Percentiles rank a stretch among this genome's conserved stretches.
Evolutionary conservation across 2,113 vertebrate species (phyloP).

Genomic region (Ammodytes marinus): DNA sequence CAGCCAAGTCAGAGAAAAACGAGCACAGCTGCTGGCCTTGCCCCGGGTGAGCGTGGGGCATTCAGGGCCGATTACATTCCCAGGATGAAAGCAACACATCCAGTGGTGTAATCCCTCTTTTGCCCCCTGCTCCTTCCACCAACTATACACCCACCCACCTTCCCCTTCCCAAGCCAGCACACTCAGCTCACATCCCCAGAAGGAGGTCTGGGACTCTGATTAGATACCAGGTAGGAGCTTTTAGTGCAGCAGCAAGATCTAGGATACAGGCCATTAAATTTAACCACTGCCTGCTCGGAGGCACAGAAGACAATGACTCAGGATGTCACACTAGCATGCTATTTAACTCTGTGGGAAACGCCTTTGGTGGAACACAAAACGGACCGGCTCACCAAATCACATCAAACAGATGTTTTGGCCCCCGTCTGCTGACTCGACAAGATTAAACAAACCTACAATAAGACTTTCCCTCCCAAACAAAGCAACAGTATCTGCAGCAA

Average conservation of each 20-base stretch:
- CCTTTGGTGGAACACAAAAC: conserved; percentile 67
- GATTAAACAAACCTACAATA: conserved; percentile 70
- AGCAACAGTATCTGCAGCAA: conserved; percentile 55
- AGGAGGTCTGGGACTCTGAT: conserved; percentile 64
- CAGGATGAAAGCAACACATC: conserved; percentile 81
- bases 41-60: conserved; percentile 75
- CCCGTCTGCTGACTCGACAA: conserved; percentile 66
- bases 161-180: conserved; percentile 30
- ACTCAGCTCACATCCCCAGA: conserved; percentile 36
- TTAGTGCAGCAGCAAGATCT: conserved; percentile 70
- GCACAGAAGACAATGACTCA: conserved; percentile 81
- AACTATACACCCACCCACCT: conserved; percentile 41
- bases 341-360: conserved; percentile 73
- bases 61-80: conserved; percentile 81
- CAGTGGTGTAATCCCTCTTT: conserved; percentile 71
- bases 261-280: conserved; percentile 81
- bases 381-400: conserved; percentile 69
- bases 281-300: conserved; percentile 80
- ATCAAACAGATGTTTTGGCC: conserved; percentile 76
- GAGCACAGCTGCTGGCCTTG: conserved; percentile 80
- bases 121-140: conserved; percentile 53
- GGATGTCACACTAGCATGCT: conserved; percentile 80
- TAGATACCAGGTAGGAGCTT: conserved; percentile 73
- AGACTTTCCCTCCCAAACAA: conserved; percentile 56
- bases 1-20: conserved; percentile 68